phyloP scores from a whole-genome alignment of 2,797 vertebrate species.

The Anomalospiza imberbis region DNA sequence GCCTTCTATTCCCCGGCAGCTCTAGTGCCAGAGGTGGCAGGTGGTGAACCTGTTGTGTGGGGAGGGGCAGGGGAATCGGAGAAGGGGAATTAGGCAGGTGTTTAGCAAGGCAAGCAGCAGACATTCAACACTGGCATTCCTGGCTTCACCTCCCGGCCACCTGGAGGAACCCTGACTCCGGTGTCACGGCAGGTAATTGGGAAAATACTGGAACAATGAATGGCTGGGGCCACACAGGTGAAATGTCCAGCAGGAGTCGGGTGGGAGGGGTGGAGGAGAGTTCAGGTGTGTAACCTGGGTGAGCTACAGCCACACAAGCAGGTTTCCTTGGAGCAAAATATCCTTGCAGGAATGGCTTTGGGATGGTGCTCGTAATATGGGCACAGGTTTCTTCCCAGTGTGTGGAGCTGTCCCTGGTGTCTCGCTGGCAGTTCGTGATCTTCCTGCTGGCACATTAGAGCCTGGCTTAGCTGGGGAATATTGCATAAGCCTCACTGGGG shows the following conservation, averaged over 20 bases:
- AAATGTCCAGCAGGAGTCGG: not conserved
- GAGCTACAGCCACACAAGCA: accelerated
- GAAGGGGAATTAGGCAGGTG: slow-evolving; percentile 37
- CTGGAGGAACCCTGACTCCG: not conserved
- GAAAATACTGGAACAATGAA: not conserved
- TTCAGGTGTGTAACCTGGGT: not conserved
- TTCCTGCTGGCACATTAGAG: not conserved
- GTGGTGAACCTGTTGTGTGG: not conserved
- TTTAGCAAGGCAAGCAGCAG: not conserved
- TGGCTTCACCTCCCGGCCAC: not conserved
- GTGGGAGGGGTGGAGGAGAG: not conserved
- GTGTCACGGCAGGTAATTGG: not conserved
- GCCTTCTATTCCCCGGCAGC: not conserved
- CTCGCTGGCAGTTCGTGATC: not conserved
- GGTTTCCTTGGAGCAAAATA: not conserved
- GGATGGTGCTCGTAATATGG: accelerated
- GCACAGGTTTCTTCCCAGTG: not conserved
- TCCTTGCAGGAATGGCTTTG: not conserved
- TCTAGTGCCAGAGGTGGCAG: not conserved
- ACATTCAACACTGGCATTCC: not conserved
- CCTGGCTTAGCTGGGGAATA: not conserved
- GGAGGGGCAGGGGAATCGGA: not conserved
- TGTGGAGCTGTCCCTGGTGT: not conserved
- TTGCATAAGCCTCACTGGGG: not conserved
- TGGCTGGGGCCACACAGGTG: not conserved